A percentile compares a stretch with the other conserved stretches of the same genome.
phyloP scores from a whole-genome alignment of 1,140 invertebrate species.

The Bursaphelenchus mucronatus region DNA sequence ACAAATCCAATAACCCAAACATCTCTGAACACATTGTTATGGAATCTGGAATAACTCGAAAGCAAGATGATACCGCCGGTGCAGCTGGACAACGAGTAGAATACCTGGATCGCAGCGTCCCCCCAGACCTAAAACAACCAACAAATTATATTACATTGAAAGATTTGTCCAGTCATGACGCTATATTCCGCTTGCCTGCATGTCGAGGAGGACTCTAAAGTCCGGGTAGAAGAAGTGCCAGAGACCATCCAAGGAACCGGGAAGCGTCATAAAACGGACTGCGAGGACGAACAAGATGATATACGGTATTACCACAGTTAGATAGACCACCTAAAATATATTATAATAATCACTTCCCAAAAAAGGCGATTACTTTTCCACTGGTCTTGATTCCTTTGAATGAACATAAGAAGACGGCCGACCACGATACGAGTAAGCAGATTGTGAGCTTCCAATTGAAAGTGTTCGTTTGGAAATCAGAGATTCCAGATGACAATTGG shows the following conservation, averaged over 20 bases:
- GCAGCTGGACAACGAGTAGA: conserved; percentile 66
- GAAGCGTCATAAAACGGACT: conserved; percentile 74
- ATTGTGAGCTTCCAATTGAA: conserved; percentile 67
- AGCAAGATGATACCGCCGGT: conserved; percentile 67
- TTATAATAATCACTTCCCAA: conserved; percentile 16
- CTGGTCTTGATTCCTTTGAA: conserved; percentile 69
- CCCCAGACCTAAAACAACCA: conserved; percentile 63
- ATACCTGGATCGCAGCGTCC: conserved; percentile 66
- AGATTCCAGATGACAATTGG: conserved; percentile 64
- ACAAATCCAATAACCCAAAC: conserved; percentile 50
- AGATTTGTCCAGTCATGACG: conserved; percentile 53
- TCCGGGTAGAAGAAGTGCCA: conserved; percentile 80
- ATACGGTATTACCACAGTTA: conserved; percentile 67
- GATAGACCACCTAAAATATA: conserved; percentile 54
- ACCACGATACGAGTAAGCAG: conserved; percentile 66
- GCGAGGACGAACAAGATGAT: conserved; percentile 76
- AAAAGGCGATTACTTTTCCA: conserved; percentile 69
- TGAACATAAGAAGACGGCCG: conserved; percentile 67
- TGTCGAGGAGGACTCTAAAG: conserved; percentile 64
- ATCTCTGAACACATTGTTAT: conserved; percentile 65
- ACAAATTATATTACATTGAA: background rate
- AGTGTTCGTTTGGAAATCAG: conserved; percentile 62
- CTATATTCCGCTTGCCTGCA: conserved; percentile 62
- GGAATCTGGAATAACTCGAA: conserved; percentile 67
- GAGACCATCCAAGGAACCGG: conserved; percentile 74